These are phyloP conservation scores for Cnemophilus loriae DNA, from an alignment of 2,113 vertebrate genomes.

Conservation along the genomic window DNA sequence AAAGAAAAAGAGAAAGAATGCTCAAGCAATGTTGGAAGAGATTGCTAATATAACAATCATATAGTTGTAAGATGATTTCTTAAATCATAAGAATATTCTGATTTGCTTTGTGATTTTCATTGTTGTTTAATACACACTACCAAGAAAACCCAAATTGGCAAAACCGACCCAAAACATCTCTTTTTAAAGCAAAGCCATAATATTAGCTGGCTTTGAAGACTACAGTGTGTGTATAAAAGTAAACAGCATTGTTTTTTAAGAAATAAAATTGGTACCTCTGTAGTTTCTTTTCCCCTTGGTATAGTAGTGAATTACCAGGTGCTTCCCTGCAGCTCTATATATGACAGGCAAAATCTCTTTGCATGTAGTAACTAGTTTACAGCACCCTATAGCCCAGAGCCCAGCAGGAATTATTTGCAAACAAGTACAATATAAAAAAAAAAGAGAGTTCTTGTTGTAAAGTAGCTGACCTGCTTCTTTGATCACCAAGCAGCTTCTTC, in stretches of 20 bases:
- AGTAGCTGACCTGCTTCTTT: not conserved
- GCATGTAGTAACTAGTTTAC: constrained; percentile 64
- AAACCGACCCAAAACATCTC: not conserved
- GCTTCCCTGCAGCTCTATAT: not conserved
- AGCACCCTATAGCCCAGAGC: not conserved
- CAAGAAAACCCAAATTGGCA: not conserved
- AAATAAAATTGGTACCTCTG: not conserved
- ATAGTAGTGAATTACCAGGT: not conserved
- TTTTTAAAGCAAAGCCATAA: not conserved
- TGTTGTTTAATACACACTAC: not conserved
- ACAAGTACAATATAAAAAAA: constrained; percentile 47
- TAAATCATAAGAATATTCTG: not conserved
- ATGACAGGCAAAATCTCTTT: constrained; percentile 11
- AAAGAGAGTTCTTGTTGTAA: constrained; percentile 35
- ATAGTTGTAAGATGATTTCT: not conserved
- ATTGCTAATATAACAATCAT: not conserved
- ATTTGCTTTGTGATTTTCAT: not conserved
- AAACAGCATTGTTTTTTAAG: not conserved
- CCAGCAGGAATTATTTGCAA: not conserved
- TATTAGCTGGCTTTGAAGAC: not conserved
- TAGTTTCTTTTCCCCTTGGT: not conserved
- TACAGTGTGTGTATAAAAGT: not conserved
- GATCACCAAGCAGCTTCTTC: not conserved
- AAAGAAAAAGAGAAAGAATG: not conserved
- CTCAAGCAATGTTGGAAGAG: not conserved